A percentile compares a stretch with the other conserved stretches of the same genome.
phyloP scores from a whole-genome alignment of 2,113 vertebrate genomes.

The Kobus ellipsiprymnus region DNA sequence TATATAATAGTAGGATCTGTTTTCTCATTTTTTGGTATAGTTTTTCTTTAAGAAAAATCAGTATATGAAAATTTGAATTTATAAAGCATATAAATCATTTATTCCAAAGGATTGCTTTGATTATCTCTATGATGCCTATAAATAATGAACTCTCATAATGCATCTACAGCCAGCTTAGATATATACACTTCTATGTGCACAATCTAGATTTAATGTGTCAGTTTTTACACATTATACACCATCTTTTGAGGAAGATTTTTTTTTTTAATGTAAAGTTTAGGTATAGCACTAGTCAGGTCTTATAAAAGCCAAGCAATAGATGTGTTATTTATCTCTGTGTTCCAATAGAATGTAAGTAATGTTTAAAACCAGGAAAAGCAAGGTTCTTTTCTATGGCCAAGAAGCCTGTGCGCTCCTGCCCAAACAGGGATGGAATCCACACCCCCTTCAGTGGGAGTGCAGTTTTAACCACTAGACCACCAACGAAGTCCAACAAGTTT shows the following conservation, averaged over 20 bases:
- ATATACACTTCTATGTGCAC: background rate
- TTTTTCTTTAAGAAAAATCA: background rate
- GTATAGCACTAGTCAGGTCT: background rate
- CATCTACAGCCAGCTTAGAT: background rate
- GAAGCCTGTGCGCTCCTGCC: background rate
- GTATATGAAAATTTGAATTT: constrained; percentile 20
- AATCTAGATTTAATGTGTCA: background rate
- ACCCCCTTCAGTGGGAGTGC: background rate
- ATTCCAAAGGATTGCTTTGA: constrained; percentile 30
- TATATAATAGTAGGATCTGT: background rate
- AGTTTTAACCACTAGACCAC: background rate
- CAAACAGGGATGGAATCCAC: background rate
- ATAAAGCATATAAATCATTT: background rate
- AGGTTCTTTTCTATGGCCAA: background rate
- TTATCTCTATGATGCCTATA: background rate
- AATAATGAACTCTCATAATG: background rate
- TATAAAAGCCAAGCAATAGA: background rate
- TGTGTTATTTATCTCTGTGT: background rate
- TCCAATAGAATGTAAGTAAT: background rate
- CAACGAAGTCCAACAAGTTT: background rate
- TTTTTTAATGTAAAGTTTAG: background rate
- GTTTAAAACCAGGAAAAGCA: background rate
- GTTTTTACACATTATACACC: background rate
- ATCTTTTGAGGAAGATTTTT: constrained; percentile 2
- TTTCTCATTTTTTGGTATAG: background rate